A percentile compares a stretch with the other conserved stretches of the same genome.
phyloP scores from a whole-genome alignment of 1,140 invertebrate species.

The Helicoverpa armigera region DNA sequence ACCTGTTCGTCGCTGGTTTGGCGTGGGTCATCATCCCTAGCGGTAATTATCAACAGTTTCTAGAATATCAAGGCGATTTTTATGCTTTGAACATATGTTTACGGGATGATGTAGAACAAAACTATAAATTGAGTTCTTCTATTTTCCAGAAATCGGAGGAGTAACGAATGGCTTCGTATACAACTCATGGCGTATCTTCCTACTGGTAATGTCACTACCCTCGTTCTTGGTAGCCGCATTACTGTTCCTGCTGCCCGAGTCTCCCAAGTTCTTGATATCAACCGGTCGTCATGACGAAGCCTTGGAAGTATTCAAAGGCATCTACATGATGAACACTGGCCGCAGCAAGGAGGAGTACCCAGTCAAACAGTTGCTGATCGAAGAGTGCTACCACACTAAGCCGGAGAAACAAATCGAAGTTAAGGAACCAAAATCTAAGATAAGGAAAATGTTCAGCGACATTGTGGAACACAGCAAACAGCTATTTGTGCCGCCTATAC shows the following conservation, averaged over 20 bases:
- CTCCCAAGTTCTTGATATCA: conserved; percentile 95
- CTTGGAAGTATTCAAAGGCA: conserved; percentile 91
- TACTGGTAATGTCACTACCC: conserved; percentile 94
- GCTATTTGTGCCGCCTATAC: conserved; percentile 92
- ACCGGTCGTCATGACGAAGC: conserved; percentile 92
- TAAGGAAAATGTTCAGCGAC: conserved; percentile 90
- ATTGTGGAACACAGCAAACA: conserved; percentile 93
- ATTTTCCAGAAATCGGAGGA: conserved; percentile 89
- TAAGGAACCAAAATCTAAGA: conserved; percentile 80
- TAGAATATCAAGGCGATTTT: neutral
- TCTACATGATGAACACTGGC: conserved; percentile 93
- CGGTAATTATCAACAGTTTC: conserved; percentile 65
- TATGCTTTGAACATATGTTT: neutral
- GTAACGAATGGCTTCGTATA: conserved; percentile 90
- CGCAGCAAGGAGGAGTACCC: conserved; percentile 91
- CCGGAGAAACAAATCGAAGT: conserved; percentile 82
- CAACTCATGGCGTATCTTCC: conserved; percentile 97
- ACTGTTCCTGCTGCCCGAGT: conserved; percentile 95
- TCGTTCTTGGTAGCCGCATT: conserved; percentile 94
- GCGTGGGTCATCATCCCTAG: conserved; percentile 96
- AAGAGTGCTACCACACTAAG: conserved; percentile 87
- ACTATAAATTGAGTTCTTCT: neutral
- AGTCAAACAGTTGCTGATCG: conserved; percentile 91
- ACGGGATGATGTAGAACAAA: no score
- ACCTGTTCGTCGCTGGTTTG: conserved; percentile 94